phyloP scores from a whole-genome alignment of 2,113 vertebrate species.

The Ptilonorhynchus violaceus region DNA sequence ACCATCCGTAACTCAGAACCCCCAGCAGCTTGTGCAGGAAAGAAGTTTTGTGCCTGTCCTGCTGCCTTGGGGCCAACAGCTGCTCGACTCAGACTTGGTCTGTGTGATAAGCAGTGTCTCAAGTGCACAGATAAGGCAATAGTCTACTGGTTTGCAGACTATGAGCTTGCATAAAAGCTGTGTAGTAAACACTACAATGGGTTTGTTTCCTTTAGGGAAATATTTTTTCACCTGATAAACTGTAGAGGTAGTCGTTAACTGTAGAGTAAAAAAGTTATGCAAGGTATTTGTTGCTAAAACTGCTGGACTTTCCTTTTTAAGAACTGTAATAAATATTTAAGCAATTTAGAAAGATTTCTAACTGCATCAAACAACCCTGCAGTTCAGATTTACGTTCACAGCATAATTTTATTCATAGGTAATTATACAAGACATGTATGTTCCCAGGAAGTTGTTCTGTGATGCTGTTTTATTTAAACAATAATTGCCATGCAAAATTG shows the following conservation, averaged over 20 bases:
- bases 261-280: neutral
- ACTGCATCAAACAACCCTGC: neutral
- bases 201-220: neutral
- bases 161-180: neutral
- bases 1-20: neutral
- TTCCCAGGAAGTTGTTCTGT: neutral
- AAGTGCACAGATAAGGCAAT: neutral
- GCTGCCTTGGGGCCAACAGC: neutral
- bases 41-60: neutral
- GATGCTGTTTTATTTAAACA: neutral
- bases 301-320: neutral
- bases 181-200: neutral
- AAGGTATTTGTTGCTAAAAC: neutral
- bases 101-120: neutral
- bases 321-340: neutral
- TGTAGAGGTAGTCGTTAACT: neutral
- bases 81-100: neutral
- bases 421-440: neutral
- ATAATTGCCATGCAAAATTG: neutral
- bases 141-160: neutral
- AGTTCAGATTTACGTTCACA: neutral
- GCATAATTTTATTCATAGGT: neutral
- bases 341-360: neutral
- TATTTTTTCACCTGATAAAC: neutral
- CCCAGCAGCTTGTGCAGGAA: neutral